Evolutionary conservation across 2,888 invertebrate species (phyloP).

Genomic region (Hirtodrosophila confusa): DNA sequence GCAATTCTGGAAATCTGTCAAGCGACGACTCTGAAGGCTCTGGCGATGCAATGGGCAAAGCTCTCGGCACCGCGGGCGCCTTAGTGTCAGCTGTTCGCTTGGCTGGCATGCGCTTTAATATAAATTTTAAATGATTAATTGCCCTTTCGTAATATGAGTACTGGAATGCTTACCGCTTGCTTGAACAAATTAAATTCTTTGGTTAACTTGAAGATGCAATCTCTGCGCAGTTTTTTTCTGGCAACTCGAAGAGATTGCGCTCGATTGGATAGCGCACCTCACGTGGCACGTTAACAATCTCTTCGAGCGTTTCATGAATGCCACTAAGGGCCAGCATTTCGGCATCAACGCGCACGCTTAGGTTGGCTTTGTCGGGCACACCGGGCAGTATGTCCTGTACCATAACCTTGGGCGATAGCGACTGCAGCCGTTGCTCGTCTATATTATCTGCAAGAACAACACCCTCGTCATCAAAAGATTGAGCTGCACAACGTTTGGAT

Average conservation of each 20-base stretch:
- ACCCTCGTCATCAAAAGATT: slow-evolving; percentile 81
- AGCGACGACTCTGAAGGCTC: background rate
- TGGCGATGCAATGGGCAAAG: background rate
- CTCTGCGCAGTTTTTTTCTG: slow-evolving; percentile 25
- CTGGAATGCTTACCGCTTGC: slow-evolving; percentile 66
- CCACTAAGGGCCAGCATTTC: slow-evolving; percentile 57
- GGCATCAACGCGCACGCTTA: slow-evolving; percentile 73
- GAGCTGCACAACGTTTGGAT: slow-evolving; percentile 51
- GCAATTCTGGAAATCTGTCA: slow-evolving; percentile 1
- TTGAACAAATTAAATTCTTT: slow-evolving; percentile 70
- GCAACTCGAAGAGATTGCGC: slow-evolving; percentile 41
- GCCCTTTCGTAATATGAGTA: too few species aligned
- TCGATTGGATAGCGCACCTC: slow-evolving; percentile 37
- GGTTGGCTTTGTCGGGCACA: slow-evolving; percentile 64
- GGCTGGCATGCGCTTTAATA: slow-evolving; percentile 42
- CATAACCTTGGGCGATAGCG: slow-evolving; percentile 75
- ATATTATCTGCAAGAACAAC: slow-evolving; percentile 80
- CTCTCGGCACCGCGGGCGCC: background rate
- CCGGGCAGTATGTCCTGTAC: slow-evolving; percentile 73
- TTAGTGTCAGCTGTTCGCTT: slow-evolving; percentile 22
- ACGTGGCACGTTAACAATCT: slow-evolving; percentile 32
- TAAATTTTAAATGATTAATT: background rate
- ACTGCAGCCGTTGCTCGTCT: slow-evolving; percentile 73
- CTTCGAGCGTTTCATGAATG: slow-evolving; percentile 33
- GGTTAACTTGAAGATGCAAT: slow-evolving; percentile 42